These are phyloP conservation scores for Halictus rubicundus DNA, from an alignment of 1,140 invertebrate species.

Conservation along the genomic window DNA sequence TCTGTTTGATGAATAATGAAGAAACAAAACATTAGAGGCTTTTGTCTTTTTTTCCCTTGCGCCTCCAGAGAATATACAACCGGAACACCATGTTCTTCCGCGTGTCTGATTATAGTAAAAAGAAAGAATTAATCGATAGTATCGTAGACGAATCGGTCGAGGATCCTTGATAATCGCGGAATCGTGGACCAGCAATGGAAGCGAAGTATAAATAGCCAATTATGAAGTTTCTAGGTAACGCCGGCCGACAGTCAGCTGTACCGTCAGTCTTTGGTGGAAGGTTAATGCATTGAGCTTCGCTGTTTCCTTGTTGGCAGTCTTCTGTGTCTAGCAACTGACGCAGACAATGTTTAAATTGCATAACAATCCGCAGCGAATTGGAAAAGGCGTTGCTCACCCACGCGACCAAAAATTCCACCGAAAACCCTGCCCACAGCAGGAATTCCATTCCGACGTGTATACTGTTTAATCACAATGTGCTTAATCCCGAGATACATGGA, in stretches of 20 bases:
- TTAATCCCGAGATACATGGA: not conserved
- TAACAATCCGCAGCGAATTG: too few relatives aligned
- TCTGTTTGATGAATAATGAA: too few relatives aligned
- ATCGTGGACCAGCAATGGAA: slow-evolving; percentile 3
- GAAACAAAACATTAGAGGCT: not conserved
- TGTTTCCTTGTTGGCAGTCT: not conserved
- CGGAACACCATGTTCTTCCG: slow-evolving; percentile 6
- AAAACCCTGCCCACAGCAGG: too few relatives aligned
- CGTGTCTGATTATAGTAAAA: not conserved
- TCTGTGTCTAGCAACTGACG: too few relatives aligned
- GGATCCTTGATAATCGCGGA: not conserved
- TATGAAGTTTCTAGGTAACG: slow-evolving; percentile 9
- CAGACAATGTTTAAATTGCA: too few relatives aligned
- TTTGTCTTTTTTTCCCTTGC: slow-evolving; percentile 20
- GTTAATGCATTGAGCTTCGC: not conserved
- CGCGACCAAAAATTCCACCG: too few relatives aligned
- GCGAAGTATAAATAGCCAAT: slow-evolving; percentile 6
- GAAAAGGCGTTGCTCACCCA: too few relatives aligned
- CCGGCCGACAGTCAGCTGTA: not conserved
- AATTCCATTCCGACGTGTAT: too few relatives aligned
- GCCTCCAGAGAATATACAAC: not conserved
- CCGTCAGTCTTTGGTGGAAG: too few relatives aligned
- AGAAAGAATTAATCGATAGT: not conserved
- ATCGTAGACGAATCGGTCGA: not conserved
- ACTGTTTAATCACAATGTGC: too few relatives aligned